Evolutionary conservation across 2,113 vertebrate genomes (phyloP), one percentile per base, ranked within the genome.

Genomic region (Apus apus): DNA sequence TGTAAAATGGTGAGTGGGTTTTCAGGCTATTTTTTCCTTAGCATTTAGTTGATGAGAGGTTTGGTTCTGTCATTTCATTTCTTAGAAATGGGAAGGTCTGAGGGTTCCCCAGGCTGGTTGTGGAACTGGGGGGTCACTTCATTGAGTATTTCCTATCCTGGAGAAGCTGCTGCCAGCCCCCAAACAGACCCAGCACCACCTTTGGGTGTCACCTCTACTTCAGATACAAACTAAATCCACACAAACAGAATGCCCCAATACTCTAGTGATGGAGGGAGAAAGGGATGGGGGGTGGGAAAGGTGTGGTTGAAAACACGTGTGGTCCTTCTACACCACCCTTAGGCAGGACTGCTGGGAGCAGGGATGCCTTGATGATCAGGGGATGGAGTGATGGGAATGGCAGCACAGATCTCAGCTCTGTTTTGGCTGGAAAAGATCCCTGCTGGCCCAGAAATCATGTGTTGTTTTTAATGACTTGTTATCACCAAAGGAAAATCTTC

Each of bases 401-500:
- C 61, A 40, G 83, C 80, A 9, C 73, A 36, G 40, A 72, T 38
- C 65, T 48, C 4, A 0, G 62, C 88, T 83, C 62, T 80, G 54
- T 32, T 91, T 89, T 79, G 95, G 74, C 85, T 82, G 77, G 56
- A 38, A 60, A 54, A 92, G 72, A 75, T 91, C 54, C 66, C 60
- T 1, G 11, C 75, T 7, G 85, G 92, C 79, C 89, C 13, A 2
- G 76, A 57, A 86, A 90, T 83, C 94, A 91, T 66, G 90, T 77
- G 85, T 70, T 86, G 82, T 26, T 94, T 89, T 90, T 93, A 79
- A 90, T n/a, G 85, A 85, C 71, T 89, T 77, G 51, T 53, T 30
- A 91, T 85, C 92, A 88, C 71, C 75, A 80, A 88, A 95, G 67
- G 79, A 90, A 93, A 93, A 85, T 76, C 95, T 82, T 87, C 85